Percentiles rank a stretch among this genome's conserved stretches.
Conservation (phyloP, 2,113 vertebrate genomes). For the Leptobrachium ailaonicum region DNA sequence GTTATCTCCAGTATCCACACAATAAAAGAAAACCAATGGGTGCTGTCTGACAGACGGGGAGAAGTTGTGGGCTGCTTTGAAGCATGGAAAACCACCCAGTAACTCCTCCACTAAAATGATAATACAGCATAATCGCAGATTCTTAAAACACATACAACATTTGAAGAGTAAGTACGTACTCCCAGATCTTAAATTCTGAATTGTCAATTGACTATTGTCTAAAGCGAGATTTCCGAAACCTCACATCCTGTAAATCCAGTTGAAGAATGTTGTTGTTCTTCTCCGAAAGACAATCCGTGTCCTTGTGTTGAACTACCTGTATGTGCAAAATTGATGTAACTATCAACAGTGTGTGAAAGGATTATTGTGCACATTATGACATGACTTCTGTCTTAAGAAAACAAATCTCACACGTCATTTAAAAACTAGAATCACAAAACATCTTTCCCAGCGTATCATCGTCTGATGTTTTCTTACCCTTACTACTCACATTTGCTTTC, state of each 20-base stretch:
- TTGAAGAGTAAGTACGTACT: constrained; percentile 56
- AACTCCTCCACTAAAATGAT: too few species aligned
- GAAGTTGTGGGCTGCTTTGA: too few species aligned
- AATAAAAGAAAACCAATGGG: too few species aligned
- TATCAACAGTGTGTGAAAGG: constrained; percentile 31
- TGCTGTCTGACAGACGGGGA: too few species aligned
- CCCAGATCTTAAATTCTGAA: constrained; percentile 38
- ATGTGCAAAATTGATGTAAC: constrained; percentile 7
- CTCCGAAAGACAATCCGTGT: constrained; percentile 27
- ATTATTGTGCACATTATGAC: constrained; percentile 11
- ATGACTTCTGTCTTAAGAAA: constrained; percentile 19
- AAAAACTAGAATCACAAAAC: background rate
- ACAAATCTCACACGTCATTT: background rate
- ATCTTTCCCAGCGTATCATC: background rate
- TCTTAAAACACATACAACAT: constrained; percentile 8
- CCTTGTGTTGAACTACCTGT: constrained; percentile 18
- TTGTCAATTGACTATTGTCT: constrained; percentile 68
- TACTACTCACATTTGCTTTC: background rate
- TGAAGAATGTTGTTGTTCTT: constrained; percentile 52
- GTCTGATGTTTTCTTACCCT: background rate
- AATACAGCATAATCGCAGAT: too few species aligned
- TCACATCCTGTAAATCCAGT: constrained; percentile 66
- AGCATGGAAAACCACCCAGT: too few species aligned
- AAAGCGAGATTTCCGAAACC: constrained; percentile 57
- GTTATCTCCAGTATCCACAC: too few species aligned